phyloP scores from a whole-genome alignment of 2,797 vertebrate species.

The Mionectes olivaceus region DNA sequence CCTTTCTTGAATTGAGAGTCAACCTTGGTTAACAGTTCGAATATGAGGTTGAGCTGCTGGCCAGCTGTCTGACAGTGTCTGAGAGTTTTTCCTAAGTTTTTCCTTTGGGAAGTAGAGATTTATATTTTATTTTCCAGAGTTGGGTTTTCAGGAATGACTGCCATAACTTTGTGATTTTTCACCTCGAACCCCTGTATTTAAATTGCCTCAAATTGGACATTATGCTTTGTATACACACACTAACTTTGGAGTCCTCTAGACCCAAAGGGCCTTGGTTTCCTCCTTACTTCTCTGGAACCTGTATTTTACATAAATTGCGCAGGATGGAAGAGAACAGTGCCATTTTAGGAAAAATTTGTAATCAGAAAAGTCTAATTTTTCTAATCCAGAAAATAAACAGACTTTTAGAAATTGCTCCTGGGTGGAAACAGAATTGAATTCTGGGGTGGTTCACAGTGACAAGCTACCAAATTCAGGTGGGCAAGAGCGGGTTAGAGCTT shows the following conservation, averaged over 20 bases:
- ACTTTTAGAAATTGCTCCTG: background rate
- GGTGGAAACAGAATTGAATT: background rate
- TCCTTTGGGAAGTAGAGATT: background rate
- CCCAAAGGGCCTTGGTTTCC: background rate
- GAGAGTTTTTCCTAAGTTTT: background rate
- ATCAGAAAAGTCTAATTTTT: background rate
- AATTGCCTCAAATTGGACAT: background rate
- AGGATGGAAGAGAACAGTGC: background rate
- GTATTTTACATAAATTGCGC: background rate
- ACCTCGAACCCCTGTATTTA: too few relatives aligned
- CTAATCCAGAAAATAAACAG: background rate
- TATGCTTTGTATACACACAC: background rate
- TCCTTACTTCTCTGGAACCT: background rate
- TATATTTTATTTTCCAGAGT: background rate
- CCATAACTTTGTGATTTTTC: background rate
- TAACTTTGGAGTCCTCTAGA: background rate
- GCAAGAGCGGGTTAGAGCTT: background rate
- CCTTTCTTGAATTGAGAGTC: background rate
- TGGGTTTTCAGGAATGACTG: background rate
- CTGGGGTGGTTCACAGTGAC: fast-evolving
- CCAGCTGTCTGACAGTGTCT: background rate
- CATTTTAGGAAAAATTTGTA: background rate
- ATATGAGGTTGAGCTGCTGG: background rate
- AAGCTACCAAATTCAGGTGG: background rate
- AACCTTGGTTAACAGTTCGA: too few relatives aligned